A percentile compares a stretch with the other conserved stretches of the same genome.
These are phyloP conservation scores for Xestia ashworthii DNA, from an alignment of 2,888 invertebrate species.

Conservation along the genomic window DNA sequence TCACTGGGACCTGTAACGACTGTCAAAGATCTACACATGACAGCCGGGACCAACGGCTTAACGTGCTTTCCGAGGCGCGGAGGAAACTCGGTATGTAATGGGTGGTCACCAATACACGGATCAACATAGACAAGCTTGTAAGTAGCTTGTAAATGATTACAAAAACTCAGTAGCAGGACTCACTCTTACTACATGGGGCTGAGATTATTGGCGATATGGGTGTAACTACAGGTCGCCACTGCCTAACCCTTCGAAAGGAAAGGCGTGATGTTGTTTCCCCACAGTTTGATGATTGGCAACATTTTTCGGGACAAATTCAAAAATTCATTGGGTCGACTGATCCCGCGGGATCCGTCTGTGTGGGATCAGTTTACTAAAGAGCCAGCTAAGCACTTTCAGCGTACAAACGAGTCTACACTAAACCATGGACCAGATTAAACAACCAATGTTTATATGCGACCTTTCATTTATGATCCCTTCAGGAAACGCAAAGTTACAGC, in stretches of 20 bases:
- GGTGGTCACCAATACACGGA: too few species aligned
- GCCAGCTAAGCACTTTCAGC: not conserved
- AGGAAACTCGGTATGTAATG: too few species aligned
- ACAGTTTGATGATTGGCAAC: not conserved
- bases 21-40: too few species aligned
- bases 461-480: conserved; percentile 16
- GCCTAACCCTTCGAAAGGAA: not conserved
- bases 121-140: too few species aligned
- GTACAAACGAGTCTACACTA: not conserved
- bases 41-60: too few species aligned
- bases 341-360: too few species aligned
- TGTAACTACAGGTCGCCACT: not conserved
- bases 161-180: not conserved
- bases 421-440: not conserved
- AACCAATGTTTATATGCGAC: conserved; percentile 3
- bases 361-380: too few species aligned
- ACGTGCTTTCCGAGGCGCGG: too few species aligned
- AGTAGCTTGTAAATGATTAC: too few species aligned
- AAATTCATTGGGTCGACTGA: too few species aligned
- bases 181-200: not conserved
- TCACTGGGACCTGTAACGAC: too few species aligned
- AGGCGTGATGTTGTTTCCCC: not conserved
- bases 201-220: too few species aligned
- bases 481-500: not conserved
- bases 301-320: not conserved